A percentile compares a stretch with the other conserved stretches of the same genome.
phyloP scores from a whole-genome alignment of 92 coral and sea anemone genomes.

The Palythoa caribaeorum region DNA sequence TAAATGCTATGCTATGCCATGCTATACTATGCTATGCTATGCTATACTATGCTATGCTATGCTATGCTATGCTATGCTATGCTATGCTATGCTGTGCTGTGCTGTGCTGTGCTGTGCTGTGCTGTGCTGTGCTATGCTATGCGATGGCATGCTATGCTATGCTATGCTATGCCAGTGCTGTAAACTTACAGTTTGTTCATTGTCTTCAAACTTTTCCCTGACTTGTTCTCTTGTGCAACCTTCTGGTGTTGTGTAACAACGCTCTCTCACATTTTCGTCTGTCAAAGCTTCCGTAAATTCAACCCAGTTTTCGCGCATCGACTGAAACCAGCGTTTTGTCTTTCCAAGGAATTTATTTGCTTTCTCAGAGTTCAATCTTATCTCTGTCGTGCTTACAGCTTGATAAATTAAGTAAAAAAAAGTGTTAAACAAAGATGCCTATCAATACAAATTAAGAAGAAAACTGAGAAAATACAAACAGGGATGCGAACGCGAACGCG shows the following conservation, averaged over 20 bases:
- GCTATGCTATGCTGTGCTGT: no score
- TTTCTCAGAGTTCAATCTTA: not conserved
- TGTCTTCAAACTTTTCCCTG: not conserved
- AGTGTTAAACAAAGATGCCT: not conserved
- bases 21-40: not conserved
- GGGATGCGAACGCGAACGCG: not conserved
- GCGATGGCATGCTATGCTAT: not conserved
- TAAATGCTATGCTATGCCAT: no score
- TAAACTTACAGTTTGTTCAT: not conserved
- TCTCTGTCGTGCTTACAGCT: not conserved
- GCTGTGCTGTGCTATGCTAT: no score
- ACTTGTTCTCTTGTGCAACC: conserved; percentile 14
- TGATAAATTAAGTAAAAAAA: not conserved
- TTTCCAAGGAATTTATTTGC: not conserved
- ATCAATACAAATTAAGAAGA: not conserved
- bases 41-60: no score
- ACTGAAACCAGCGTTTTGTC: not conserved
- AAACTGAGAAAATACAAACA: no score
- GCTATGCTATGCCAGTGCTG: no score
- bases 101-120: no score
- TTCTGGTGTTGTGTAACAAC: conserved; percentile 12
- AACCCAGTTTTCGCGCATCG: not conserved
- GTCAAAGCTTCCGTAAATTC: not conserved
- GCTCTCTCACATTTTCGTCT: conserved; percentile 23
- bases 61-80: no score